These are phyloP conservation scores for Bhutanitis thaidina DNA, from an alignment of 2,888 invertebrate species.

Conservation along the genomic window DNA sequence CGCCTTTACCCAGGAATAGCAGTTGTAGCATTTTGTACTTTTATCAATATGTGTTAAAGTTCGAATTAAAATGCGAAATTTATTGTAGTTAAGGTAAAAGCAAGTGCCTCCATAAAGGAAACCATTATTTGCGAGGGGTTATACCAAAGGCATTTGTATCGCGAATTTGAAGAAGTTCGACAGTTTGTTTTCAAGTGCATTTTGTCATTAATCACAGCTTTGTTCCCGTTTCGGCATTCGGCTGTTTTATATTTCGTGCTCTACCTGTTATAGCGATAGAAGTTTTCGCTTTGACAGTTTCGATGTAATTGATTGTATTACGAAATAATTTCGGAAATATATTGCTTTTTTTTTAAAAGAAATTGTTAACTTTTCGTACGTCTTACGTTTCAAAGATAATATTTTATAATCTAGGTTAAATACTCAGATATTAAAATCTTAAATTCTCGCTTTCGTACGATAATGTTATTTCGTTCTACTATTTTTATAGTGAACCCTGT, in stretches of 20 bases:
- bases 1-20: conserved; percentile 41
- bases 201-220: conserved; percentile 78
- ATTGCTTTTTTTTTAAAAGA: background rate
- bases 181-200: conserved; percentile 80
- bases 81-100: conserved; percentile 35
- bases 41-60: background rate
- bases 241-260: conserved; percentile 65
- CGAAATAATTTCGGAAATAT: conserved; percentile 28
- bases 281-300: conserved; percentile 62
- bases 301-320: conserved; percentile 71
- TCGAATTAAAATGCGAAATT: conserved; percentile 21
- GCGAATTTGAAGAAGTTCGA: conserved; percentile 79
- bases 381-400: too few species aligned
- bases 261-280: conserved; percentile 64
- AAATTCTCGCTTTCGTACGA: too few species aligned
- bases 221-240: conserved; percentile 51
- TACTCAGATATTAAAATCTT: too few species aligned
- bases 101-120: conserved; percentile 54
- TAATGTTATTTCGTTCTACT: too few species aligned
- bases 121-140: conserved; percentile 77
- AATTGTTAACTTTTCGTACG: background rate
- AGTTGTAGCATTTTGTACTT: conserved; percentile 25
- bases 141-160: conserved; percentile 73
- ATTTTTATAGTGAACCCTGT: too few species aligned
- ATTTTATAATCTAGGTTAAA: too few species aligned